Conservation (phyloP, 1,140 invertebrate genomes). For the Drosophila hydei region DNA sequence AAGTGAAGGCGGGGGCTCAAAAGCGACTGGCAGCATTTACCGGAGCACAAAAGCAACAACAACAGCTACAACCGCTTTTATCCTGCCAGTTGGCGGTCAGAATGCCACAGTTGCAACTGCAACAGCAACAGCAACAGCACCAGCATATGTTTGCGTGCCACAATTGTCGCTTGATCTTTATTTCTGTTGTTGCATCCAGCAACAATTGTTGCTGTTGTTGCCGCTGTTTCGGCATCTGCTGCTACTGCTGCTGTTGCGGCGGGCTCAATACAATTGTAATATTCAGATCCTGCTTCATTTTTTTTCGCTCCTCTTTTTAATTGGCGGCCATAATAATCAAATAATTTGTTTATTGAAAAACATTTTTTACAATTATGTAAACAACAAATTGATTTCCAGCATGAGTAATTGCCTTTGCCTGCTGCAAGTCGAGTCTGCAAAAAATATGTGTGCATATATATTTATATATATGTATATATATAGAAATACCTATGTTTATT, state of each 20-base stretch:
- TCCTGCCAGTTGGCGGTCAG: slow-evolving; percentile 67
- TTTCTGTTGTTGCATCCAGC: slow-evolving; percentile 15
- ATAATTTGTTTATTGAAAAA: slow-evolving; percentile 83
- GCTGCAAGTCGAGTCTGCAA: slow-evolving; percentile 12
- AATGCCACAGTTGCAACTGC: slow-evolving; percentile 25
- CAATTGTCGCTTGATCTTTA: slow-evolving; percentile 71
- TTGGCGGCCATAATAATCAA: slow-evolving; percentile 81
- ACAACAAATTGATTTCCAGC: slow-evolving; percentile 81
- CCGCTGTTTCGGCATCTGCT: slow-evolving; percentile 12
- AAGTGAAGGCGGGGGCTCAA: slow-evolving; percentile 35
- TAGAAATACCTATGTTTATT: slow-evolving; percentile 36
- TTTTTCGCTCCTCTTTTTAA: slow-evolving; percentile 72
- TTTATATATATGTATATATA: background rate
- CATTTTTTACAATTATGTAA: slow-evolving; percentile 83
- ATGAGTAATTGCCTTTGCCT: slow-evolving; percentile 68
- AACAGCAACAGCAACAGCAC: slow-evolving; percentile 40
- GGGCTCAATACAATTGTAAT: slow-evolving; percentile 30
- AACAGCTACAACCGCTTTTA: slow-evolving; percentile 60
- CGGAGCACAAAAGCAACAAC: slow-evolving; percentile 42
- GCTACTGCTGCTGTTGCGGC: slow-evolving; percentile 24
- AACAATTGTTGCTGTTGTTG: slow-evolving; percentile 20
- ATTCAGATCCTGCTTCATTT: slow-evolving; percentile 10
- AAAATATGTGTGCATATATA: slow-evolving; percentile 4
- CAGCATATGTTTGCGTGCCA: slow-evolving; percentile 57
- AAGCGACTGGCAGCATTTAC: slow-evolving; percentile 50